Evolutionary conservation across 2,113 vertebrate species (phyloP).

Genomic region (Phrynocephalus versicolor): DNA sequence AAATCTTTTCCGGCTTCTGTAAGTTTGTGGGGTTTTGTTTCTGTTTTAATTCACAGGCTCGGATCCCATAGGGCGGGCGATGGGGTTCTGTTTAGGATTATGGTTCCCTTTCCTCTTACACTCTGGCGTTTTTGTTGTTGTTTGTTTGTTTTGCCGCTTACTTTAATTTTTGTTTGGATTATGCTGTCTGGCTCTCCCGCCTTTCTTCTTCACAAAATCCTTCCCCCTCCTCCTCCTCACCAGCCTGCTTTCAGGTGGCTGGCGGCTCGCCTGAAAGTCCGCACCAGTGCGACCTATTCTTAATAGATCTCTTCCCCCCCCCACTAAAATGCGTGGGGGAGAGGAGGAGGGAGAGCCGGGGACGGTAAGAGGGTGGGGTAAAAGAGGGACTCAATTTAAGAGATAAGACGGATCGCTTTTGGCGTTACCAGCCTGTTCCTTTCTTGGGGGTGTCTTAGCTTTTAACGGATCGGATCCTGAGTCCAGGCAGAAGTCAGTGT

Average conservation of each 20-base stretch:
- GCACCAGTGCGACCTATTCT: neutral
- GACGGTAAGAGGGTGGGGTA: neutral
- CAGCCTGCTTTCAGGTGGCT: neutral
- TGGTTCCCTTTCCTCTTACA: neutral
- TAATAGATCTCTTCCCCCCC: neutral
- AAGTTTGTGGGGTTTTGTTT: slow-evolving; percentile 58
- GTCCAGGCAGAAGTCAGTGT: neutral
- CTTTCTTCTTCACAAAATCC: neutral
- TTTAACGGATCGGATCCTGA: neutral
- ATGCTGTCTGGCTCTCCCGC: neutral
- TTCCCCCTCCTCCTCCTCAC: rapidly evolving
- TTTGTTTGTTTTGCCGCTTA: no score
- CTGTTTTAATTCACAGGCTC: neutral
- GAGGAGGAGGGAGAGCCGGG: neutral
- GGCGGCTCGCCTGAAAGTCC: neutral
- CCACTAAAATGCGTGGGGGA: neutral
- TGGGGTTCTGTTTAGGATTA: neutral
- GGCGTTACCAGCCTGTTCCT: neutral
- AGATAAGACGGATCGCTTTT: neutral
- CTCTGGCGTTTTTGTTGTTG: neutral
- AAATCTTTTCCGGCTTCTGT: slow-evolving; percentile 72
- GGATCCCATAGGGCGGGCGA: neutral
- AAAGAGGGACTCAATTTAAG: no score
- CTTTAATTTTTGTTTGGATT: no score
- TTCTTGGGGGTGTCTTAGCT: neutral